Percentiles rank a stretch among this genome's conserved stretches.
These are phyloP conservation scores for Limanda limanda DNA, from an alignment of 2,113 vertebrate genomes.

Conservation along the genomic window DNA sequence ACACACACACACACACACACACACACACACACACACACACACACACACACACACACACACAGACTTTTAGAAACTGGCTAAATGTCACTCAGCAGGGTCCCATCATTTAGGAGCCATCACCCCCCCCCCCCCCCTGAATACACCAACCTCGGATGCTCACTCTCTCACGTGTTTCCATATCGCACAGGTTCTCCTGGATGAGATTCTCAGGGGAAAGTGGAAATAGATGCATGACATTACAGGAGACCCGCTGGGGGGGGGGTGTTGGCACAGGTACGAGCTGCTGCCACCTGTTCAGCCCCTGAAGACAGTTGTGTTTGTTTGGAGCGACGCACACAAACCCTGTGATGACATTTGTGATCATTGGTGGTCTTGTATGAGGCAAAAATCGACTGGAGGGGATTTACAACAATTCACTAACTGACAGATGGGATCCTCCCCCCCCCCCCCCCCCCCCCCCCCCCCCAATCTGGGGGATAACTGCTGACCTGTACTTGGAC, in stretches of 20 bases:
- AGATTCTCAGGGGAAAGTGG: background rate
- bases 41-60: background rate
- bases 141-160: constrained; percentile 6
- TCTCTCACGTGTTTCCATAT: constrained; percentile 6
- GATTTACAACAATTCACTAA: constrained; percentile 62
- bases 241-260: background rate
- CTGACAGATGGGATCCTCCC: constrained; percentile 69
- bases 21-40: constrained; percentile 1
- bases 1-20: background rate
- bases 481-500: constrained; percentile 38
- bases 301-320: constrained; percentile 29
- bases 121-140: constrained; percentile 36
- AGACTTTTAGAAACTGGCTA: constrained; percentile 42
- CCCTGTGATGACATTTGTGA: constrained; percentile 19
- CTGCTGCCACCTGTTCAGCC: constrained; percentile 49
- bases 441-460: no score
- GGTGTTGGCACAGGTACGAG: constrained; percentile 23
- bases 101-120: constrained; percentile 55
- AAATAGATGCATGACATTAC: constrained; percentile 37
- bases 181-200: constrained; percentile 1
- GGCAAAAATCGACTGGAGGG: constrained; percentile 17
- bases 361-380: constrained; percentile 36
- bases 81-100: constrained; percentile 72
- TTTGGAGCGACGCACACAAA: constrained; percentile 33
- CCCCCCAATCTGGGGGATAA: constrained; percentile 47